phyloP scores from a whole-genome alignment of 1,140 invertebrate genomes.

The Drosophila repleta region DNA sequence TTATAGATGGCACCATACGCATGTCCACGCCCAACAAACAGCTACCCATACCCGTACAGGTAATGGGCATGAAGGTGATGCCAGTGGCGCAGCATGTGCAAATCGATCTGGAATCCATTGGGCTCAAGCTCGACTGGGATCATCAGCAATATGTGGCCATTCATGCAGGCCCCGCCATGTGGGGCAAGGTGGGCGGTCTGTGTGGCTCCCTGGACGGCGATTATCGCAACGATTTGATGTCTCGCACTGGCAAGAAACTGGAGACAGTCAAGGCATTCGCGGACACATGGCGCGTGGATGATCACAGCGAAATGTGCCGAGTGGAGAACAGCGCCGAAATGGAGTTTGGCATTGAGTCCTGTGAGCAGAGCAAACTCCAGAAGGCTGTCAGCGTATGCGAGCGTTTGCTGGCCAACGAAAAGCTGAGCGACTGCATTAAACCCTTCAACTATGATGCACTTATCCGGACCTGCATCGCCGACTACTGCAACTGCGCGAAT shows the following conservation, averaged over 20 bases:
- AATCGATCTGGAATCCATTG: slow-evolving; percentile 87
- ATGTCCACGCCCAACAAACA: slow-evolving; percentile 85
- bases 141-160: slow-evolving; percentile 86
- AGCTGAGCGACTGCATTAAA: slow-evolving; percentile 87
- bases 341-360: slow-evolving; percentile 66
- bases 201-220: slow-evolving; percentile 92
- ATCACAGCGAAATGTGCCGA: slow-evolving; percentile 74
- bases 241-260: slow-evolving; percentile 85
- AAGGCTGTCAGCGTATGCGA: slow-evolving; percentile 87
- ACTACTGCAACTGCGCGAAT: slow-evolving; percentile 89
- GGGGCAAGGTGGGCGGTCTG: slow-evolving; percentile 91
- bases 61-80: slow-evolving; percentile 88
- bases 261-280: slow-evolving; percentile 76
- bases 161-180: slow-evolving; percentile 88
- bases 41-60: slow-evolving; percentile 87
- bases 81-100: slow-evolving; percentile 88
- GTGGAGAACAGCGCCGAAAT: slow-evolving; percentile 71
- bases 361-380: slow-evolving; percentile 76
- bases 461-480: slow-evolving; percentile 88
- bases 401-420: slow-evolving; percentile 86
- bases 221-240: slow-evolving; percentile 88
- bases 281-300: slow-evolving; percentile 87
- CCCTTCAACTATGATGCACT: slow-evolving; percentile 85
- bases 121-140: slow-evolving; percentile 91
- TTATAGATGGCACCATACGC: slow-evolving; percentile 85